Evolutionary conservation across 1,140 invertebrate species (phyloP), one percentile per base, ranked within the genome.

Genomic region (Scaptodrosophila lebanonensis): DNA sequence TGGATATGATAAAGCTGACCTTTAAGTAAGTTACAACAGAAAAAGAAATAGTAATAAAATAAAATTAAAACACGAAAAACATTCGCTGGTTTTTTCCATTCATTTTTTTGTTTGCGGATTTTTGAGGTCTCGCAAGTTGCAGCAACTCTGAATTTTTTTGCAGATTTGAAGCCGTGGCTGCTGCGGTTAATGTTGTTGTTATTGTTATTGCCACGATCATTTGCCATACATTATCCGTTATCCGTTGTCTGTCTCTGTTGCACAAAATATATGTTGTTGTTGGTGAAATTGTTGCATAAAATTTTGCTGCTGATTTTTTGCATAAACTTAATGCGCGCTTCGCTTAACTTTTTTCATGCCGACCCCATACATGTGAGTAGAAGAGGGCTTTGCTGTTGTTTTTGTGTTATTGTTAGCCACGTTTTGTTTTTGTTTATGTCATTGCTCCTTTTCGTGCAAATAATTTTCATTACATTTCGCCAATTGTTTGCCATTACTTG

Each of bases 211-310:
- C 63, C 49, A 12, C 63, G 62, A 50, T 32, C 63, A 36, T 51
- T 47, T 33, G 3, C 11, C 17, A 32, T 25, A 4, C 40, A 35
- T 12, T 45, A 20, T 35, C 16, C 36, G 7, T 42, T 48, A 20
- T 1, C 2, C 9, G 32, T 47, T 49, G 13, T 33, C 3, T 30
- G 7, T 44, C 7, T 44, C 8, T 48, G 39, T 52, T 33, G 47
- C 33, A 49, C 15, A 40, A 27, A 25, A 20, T 47, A 35, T 49
- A 22, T 66, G 63, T 64, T 71, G 66, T 57, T n/a, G 66, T 59
- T 66, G 66, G 66, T 70, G 69, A 82, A 75, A 79, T 82, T 70
- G 65, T 79, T 79, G 75, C 57, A 66, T 61, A 79, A 82, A 13
- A 60, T 40, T 54, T 57, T 40, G 43, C 36, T 51, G 39, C 38